A percentile compares a stretch with the other conserved stretches of the same genome.
Conservation (phyloP, 2,113 vertebrate species). For the Psittacus erithacus region DNA sequence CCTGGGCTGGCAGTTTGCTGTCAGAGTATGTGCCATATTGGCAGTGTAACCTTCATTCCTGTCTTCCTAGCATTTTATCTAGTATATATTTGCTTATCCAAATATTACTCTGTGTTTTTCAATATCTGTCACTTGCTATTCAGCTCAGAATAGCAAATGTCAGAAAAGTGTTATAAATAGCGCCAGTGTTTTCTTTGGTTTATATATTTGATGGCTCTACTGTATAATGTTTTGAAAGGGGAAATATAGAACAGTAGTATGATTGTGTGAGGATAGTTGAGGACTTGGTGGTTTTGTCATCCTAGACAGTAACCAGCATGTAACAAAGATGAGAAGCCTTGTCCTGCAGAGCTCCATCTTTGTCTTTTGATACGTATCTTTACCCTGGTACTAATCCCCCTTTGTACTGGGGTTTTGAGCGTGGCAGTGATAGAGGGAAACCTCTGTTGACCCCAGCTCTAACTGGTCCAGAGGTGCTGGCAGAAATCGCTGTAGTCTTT, state of each 20-base stretch:
- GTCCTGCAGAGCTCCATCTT: not conserved
- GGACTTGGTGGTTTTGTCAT: not conserved
- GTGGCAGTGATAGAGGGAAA: not conserved
- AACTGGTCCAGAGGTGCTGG: not conserved
- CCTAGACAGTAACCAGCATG: not conserved
- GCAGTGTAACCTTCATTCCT: not conserved
- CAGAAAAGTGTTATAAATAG: not conserved
- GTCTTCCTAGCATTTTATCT: not conserved
- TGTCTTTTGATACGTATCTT: not conserved
- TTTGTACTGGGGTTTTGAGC: not conserved
- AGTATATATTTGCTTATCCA: not conserved
- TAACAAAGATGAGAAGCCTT: not conserved
- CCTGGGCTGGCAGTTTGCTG: not conserved
- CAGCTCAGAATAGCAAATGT: not conserved
- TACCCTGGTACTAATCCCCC: not conserved
- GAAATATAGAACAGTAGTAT: rapidly evolving
- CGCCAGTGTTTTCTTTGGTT: not conserved
- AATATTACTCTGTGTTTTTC: not conserved
- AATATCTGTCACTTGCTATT: not conserved
- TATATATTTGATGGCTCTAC: not conserved
- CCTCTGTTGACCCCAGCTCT: not conserved
- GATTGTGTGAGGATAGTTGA: not conserved
- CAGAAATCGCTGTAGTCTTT: not conserved
- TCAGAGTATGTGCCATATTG: rapidly evolving
- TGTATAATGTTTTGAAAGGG: not conserved